These are phyloP conservation scores for Dasypus novemcinctus DNA, from an alignment of 2,113 vertebrate species.

Conservation along the genomic window DNA sequence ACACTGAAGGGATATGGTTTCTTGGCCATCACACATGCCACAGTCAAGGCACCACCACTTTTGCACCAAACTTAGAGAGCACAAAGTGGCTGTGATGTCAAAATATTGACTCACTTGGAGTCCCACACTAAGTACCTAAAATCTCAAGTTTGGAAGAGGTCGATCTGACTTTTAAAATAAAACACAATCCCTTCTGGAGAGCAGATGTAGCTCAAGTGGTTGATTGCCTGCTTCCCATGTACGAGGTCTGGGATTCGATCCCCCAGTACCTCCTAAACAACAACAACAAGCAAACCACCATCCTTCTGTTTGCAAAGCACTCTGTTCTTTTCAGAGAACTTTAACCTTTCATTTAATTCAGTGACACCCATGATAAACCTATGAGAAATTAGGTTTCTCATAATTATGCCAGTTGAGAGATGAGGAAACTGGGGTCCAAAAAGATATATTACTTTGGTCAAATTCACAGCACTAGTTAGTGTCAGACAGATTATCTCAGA, in stretches of 20 bases:
- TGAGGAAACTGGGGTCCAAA: background rate
- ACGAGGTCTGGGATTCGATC: too few species aligned
- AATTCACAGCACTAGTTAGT: background rate
- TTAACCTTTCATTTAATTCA: background rate
- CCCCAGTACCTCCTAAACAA: too few species aligned
- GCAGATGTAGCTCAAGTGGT: too few species aligned
- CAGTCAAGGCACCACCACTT: background rate
- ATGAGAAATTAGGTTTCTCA: background rate
- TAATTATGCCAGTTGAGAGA: background rate
- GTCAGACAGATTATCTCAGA: background rate
- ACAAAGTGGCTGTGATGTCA: constrained; percentile 50
- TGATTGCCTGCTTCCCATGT: too few species aligned
- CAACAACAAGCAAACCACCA: too few species aligned
- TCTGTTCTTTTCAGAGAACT: constrained; percentile 4
- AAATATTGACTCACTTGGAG: background rate
- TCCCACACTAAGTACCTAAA: constrained; percentile 8
- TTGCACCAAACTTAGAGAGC: background rate
- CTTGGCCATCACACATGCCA: constrained; percentile 55
- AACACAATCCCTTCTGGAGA: background rate
- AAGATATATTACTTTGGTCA: background rate
- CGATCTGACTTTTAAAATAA: constrained; percentile 47
- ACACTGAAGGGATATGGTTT: constrained; percentile 63
- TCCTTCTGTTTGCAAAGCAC: constrained; percentile 11
- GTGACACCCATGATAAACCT: background rate
- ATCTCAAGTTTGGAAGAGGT: background rate